Base-by-base conservation (phyloP, 2,113 vertebrate genomes). In the Oreochromis spilurus region DNA sequence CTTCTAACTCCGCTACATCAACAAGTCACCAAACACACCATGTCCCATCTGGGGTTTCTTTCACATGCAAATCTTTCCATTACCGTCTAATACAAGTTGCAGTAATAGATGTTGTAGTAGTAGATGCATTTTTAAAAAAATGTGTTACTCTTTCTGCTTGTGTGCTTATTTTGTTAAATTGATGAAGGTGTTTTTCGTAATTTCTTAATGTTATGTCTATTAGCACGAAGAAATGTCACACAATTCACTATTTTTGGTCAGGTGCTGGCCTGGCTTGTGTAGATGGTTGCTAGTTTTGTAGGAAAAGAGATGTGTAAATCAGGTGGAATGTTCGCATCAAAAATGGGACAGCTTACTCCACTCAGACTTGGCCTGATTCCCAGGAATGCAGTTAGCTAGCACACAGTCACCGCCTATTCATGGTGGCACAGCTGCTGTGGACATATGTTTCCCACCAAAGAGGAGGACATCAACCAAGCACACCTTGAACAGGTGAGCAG, bases 401-500 rank as follows among this genome's bases (percentile, higher is more conserved):
- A 84, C 91, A 95, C 95, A 96, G 95, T 95, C 93, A 95, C 93
- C 87, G 92, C 91, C 94, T 95, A 95, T 93, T 95, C 90, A 94
- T 87, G 90, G 90, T 94, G 94, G 94, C 96, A 95, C 96, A 96
- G 96, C 96, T 96, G 96, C 94, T 93, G 93, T 93, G 94, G 95
- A 95, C 95, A 96, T 96, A 96, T 97, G 95, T 93, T 95, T 93
- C 87, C 94, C 95, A 94, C 93, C 91, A 93, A 95, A 95, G 93
- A 96, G 92, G 94, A 93, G 91, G 91, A 95, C 94, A 95, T 96
- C 95, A 95, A 95, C 93, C 94, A 91, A 88, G 90, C 95, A 92
- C 94, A 94, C 96, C 95, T 95, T 96, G 93, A 94, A 88, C 95
- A 95, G 95, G 96, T 96, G 96, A 96, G 94, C 92, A 96, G 94